Evolutionary conservation across 2,888 invertebrate genomes (phyloP).

Genomic region (Agrochola macilenta): DNA sequence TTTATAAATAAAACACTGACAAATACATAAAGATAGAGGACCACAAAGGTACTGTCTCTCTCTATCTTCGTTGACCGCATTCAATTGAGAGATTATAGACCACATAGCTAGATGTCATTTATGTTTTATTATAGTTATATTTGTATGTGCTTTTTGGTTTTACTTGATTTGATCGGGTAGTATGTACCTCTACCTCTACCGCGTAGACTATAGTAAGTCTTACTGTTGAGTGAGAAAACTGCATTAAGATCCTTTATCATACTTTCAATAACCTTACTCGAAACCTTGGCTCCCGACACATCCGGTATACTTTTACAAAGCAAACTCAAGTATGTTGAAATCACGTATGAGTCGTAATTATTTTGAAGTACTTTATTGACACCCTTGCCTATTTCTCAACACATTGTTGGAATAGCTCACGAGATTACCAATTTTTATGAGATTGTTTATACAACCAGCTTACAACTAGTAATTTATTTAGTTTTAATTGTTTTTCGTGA

Average conservation of each 20-base stretch:
- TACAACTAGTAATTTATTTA: slow-evolving; percentile 20
- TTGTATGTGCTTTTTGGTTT: not conserved
- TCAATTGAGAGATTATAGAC: not conserved
- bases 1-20: not conserved
- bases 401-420: slow-evolving; percentile 26
- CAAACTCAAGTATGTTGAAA: slow-evolving; percentile 34
- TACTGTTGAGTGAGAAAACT: slow-evolving; percentile 8
- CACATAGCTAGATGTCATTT: not conserved
- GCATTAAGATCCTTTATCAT: slow-evolving; percentile 34
- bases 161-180: not conserved
- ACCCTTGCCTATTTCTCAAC: slow-evolving; percentile 34
- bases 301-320: slow-evolving; percentile 60
- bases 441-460: slow-evolving; percentile 34
- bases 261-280: slow-evolving; percentile 46
- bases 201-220: not conserved
- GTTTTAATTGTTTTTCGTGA: slow-evolving; percentile 29
- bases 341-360: slow-evolving; percentile 28
- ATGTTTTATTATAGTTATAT: not conserved
- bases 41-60: not conserved
- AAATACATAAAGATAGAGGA: not conserved
- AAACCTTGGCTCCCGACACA: slow-evolving; percentile 52
- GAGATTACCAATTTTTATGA: slow-evolving; percentile 35
- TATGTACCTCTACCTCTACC: not conserved
- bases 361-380: slow-evolving; percentile 49
- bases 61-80: not conserved